phyloP scores from a whole-genome alignment of 1,140 invertebrate species.

The Trachymyrmex cornetzi region DNA sequence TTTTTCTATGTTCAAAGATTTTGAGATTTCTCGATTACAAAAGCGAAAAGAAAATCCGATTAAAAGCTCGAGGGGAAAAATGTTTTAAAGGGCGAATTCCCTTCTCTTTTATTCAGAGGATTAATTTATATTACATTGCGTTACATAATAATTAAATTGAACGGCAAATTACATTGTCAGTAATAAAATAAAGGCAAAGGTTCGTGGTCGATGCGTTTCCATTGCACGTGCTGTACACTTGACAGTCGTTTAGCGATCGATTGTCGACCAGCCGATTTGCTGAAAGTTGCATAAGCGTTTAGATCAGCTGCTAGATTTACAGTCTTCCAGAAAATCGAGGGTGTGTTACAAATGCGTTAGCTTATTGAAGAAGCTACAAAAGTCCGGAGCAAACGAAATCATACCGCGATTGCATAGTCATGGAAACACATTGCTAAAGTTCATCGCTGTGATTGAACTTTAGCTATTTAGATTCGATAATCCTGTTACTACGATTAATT shows the following conservation, averaged over 20 bases:
- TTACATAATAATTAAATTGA: slow-evolving; percentile 32
- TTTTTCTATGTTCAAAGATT: neutral
- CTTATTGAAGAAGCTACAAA: slow-evolving; percentile 53
- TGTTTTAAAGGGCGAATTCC: neutral
- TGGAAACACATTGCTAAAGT: neutral
- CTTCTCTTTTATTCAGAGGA: neutral
- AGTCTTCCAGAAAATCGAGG: neutral
- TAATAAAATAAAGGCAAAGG: neutral
- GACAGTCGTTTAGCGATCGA: neutral
- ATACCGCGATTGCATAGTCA: neutral
- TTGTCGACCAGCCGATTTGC: neutral
- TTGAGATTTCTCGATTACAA: neutral
- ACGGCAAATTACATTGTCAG: neutral
- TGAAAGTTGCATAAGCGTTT: neutral
- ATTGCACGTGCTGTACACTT: neutral
- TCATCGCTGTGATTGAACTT: neutral
- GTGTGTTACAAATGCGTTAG: neutral
- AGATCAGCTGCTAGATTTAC: neutral
- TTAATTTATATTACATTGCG: neutral
- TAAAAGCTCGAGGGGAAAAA: neutral
- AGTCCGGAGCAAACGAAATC: neutral
- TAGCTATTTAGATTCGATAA: neutral
- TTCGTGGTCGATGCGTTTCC: slow-evolving; percentile 16
- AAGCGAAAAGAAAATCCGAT: neutral
- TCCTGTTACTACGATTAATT: neutral